Evolutionary conservation across 2,888 invertebrate genomes (phyloP).

Genomic region (Isoperla grammatica): DNA sequence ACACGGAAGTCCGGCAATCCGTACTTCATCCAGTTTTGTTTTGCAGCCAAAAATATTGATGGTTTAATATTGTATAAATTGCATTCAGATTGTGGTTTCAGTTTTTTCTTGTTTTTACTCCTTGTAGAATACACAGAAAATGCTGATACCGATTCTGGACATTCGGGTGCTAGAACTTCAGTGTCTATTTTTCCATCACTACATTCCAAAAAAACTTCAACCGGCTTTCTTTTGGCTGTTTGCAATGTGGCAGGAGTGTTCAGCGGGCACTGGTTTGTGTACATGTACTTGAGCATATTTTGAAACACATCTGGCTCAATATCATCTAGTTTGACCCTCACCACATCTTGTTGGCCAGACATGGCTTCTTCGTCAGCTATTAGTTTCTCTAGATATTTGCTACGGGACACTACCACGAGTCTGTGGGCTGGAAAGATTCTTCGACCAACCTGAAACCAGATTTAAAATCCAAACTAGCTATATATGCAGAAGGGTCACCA

Average conservation of each 20-base stretch:
- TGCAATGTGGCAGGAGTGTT: background rate
- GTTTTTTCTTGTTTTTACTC: constrained; percentile 32
- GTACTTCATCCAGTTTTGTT: too few species aligned
- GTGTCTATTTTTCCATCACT: too few species aligned
- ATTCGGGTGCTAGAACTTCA: too few species aligned
- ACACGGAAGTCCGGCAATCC: too few species aligned
- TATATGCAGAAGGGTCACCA: too few species aligned
- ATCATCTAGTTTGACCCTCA: constrained; percentile 48
- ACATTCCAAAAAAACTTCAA: too few species aligned
- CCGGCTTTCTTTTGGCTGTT: too few species aligned
- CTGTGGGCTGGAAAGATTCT: constrained; percentile 64
- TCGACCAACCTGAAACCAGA: constrained; percentile 49
- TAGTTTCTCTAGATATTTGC: constrained; percentile 56
- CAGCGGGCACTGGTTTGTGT: constrained; percentile 62
- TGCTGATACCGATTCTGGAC: constrained; percentile 42
- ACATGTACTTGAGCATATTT: constrained; percentile 63
- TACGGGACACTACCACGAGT: constrained; percentile 61
- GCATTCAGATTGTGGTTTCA: constrained; percentile 14
- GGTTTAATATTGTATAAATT: constrained; percentile 38
- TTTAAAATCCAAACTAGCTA: too few species aligned
- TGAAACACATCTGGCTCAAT: constrained; percentile 62
- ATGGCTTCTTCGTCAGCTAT: constrained; percentile 43
- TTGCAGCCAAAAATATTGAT: constrained; percentile 37
- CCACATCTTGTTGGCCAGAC: constrained; percentile 31
- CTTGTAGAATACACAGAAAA: constrained; percentile 48